These are phyloP conservation scores for Oceanodroma leucorhoa DNA, from an alignment of 2,797 vertebrate genomes.

Conservation along the genomic window DNA sequence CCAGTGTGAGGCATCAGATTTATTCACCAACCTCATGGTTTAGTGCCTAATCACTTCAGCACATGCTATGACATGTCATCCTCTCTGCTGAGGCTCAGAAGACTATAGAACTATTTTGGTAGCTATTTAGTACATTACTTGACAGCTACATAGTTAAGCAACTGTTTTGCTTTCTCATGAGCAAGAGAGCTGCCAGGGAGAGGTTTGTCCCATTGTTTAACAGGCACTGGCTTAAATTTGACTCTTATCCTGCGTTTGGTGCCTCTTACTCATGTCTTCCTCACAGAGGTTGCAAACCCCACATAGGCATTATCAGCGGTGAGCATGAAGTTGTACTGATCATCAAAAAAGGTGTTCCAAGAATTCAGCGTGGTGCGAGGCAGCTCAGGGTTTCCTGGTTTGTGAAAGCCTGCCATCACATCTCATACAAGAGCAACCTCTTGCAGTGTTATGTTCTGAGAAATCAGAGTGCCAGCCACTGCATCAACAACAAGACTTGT, in stretches of 20 bases:
- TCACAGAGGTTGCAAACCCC: neutral
- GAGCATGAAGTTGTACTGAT: neutral
- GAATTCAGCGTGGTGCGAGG: rapidly evolving
- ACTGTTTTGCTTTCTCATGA: neutral
- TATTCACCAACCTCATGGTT: neutral
- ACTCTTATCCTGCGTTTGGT: neutral
- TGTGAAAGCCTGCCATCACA: neutral
- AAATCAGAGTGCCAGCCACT: neutral
- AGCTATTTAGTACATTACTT: neutral
- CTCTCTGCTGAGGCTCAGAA: neutral
- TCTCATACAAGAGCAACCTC: neutral
- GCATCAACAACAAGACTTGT: neutral
- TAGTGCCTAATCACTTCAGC: neutral
- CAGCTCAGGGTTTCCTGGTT: neutral
- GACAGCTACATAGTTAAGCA: neutral
- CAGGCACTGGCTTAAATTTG: neutral
- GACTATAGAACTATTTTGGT: neutral
- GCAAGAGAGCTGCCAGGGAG: neutral
- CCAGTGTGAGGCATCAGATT: neutral
- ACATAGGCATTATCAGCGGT: neutral
- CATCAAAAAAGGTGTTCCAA: neutral
- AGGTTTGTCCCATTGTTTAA: neutral
- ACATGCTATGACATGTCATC: neutral
- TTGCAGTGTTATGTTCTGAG: rapidly evolving
- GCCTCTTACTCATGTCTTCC: neutral